Conservation (phyloP, 2,888 invertebrate species). For the Tryphoninae sp. region DNA sequence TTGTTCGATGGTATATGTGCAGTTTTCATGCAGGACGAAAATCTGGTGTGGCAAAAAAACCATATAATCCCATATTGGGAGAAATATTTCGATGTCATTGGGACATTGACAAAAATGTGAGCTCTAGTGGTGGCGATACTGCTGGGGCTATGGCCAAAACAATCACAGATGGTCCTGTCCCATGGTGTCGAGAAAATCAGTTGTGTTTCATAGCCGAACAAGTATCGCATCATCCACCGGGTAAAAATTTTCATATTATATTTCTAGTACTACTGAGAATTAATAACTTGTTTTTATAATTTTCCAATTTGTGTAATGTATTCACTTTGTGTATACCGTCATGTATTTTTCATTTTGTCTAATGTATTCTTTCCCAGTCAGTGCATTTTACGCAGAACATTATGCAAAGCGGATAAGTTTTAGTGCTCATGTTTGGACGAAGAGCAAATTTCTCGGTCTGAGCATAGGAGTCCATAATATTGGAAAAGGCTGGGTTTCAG, state of each 20-base stretch:
- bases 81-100: constrained; percentile 96
- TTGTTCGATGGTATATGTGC: constrained; percentile 98
- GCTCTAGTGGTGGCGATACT: constrained; percentile 37
- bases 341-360: not conserved
- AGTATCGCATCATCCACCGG: constrained; percentile 99
- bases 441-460: constrained; percentile 98
- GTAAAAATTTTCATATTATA: constrained; percentile 81
- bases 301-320: not conserved
- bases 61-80: constrained; percentile 98
- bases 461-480: constrained; percentile 99
- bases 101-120: constrained; percentile 84
- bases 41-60: constrained; percentile 98
- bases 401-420: constrained; percentile 94
- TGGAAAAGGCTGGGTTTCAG: constrained; percentile 95
- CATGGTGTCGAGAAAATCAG: constrained; percentile 94
- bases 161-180: constrained; percentile 92
- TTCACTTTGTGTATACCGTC: too few relatives aligned
- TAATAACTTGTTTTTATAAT: not conserved
- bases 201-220: constrained; percentile 98
- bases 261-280: not conserved
- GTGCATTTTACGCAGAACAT: constrained; percentile 99
- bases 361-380: constrained; percentile 85
- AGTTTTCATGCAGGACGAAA: constrained; percentile 99
- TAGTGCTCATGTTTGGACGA: constrained; percentile 99
- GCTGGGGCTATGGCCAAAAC: constrained; percentile 63